Evolutionary conservation across 2,888 invertebrate species (phyloP), one percentile per base, ranked within the genome.

Genomic region (Pogonocherus hispidulus): DNA sequence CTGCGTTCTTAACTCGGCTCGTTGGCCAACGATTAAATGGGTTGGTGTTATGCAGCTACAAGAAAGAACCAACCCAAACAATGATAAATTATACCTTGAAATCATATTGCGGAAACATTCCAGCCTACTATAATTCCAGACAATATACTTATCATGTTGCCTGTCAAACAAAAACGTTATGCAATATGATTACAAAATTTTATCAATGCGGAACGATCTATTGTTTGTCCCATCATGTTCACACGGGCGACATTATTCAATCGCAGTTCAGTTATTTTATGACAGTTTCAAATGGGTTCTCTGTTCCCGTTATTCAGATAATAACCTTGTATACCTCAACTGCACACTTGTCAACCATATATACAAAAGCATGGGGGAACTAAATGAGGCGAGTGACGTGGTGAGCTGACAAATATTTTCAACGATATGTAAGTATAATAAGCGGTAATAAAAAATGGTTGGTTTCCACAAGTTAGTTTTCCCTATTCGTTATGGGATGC

Each of bases 261-360:
- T 54, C 35, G 54, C 54, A 27, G 54, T 18, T 54, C 54, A 35
- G 19, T 54, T 54, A 35, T 54, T 54, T 54, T 54, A 18, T 35
- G 54, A 54, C 54, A 35, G 54, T 54, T 54, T 54, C 32, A 54
- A 54, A 54, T 35, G 35, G 18, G 54, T 16, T 11, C 54, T 16
- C 6, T 32, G 27, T 54, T 54, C 35, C 27, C 18, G 54, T 54
- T 52, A 22, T 32, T 54, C 5, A 18, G 54, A 54, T 54, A 54
- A 54, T 54, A 16, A n/a, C 32, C 19, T 32, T 54, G 32, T 54
- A n/a, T 27, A 18, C 27, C 18, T 54, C 54, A 35, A 11, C 27
- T 54, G n/a, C 3, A 54, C 14, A 18, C 32, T n/a, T 54, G 54
- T 54, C 54, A 54, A 35, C 27, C 18, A 18, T 22, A 52, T 23